A percentile compares a stretch with the other conserved stretches of the same genome.
phyloP scores from a whole-genome alignment of 2,888 invertebrate genomes.

The Poecilus cupreus region DNA sequence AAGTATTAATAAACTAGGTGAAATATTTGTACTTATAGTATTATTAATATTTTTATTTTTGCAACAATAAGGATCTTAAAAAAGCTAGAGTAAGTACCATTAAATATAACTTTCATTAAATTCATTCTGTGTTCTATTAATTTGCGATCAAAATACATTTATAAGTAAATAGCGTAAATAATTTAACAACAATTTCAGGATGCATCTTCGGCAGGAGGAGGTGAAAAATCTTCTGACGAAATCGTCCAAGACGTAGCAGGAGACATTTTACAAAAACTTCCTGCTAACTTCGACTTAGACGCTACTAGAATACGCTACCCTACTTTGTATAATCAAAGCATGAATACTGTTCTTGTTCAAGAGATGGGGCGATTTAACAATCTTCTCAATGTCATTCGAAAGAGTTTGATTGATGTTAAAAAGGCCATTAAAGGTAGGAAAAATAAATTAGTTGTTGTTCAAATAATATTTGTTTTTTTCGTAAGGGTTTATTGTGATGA shows the following conservation, averaged over 20 bases:
- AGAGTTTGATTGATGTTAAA: conserved; percentile 84
- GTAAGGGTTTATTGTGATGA: conserved; percentile 90
- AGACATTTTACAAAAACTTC: conserved; percentile 86
- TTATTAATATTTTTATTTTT: conserved; percentile 13
- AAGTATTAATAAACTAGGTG: conserved; percentile 61
- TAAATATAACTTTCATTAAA: neutral
- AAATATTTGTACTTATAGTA: neutral
- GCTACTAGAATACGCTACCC: conserved; percentile 82
- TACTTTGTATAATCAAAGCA: conserved; percentile 87
- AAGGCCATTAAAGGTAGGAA: conserved; percentile 89
- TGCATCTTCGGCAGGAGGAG: conserved; percentile 77
- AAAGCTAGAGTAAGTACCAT: conserved; percentile 60
- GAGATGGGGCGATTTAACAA: conserved; percentile 88
- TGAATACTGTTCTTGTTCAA: conserved; percentile 95
- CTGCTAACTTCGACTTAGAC: conserved; percentile 81
- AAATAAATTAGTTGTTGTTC: neutral
- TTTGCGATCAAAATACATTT: too few species aligned
- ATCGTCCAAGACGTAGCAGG: conserved; percentile 85
- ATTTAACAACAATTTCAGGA: too few species aligned
- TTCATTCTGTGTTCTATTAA: too few species aligned
- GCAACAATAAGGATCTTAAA: conserved; percentile 60
- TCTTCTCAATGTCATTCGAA: conserved; percentile 83
- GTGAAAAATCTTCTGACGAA: conserved; percentile 84
- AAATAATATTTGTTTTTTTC: neutral
- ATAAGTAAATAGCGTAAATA: too few species aligned